phyloP scores from a whole-genome alignment of 1,140 invertebrate species.

The Plutomurus gul region DNA sequence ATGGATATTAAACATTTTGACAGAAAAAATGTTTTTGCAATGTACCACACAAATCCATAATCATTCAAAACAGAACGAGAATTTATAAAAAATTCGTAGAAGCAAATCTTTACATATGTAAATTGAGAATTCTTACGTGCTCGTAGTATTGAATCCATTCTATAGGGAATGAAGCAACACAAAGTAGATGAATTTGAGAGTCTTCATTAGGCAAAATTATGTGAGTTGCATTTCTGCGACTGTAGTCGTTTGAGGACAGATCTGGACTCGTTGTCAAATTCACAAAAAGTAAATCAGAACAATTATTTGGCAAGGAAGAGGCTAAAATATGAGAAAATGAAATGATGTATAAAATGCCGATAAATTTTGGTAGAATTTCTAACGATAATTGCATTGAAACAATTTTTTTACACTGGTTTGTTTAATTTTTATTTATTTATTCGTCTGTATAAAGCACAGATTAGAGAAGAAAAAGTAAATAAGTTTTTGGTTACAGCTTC shows the following conservation, averaged over 20 bases:
- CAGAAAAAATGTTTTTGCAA: too few species aligned
- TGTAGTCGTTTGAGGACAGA: background rate
- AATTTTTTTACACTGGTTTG: too few species aligned
- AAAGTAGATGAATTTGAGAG: background rate
- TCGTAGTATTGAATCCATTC: slow-evolving; percentile 24
- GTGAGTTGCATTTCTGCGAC: background rate
- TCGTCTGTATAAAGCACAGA: too few species aligned
- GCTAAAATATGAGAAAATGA: background rate
- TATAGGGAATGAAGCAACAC: slow-evolving; percentile 19
- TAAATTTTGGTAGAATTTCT: background rate
- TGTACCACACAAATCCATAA: too few species aligned
- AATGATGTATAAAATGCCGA: background rate
- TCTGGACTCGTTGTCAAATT: background rate
- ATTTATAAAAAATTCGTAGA: too few species aligned
- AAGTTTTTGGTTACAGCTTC: too few species aligned
- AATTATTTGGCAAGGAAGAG: background rate
- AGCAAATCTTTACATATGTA: too few species aligned
- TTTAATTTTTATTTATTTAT: too few species aligned
- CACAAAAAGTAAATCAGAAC: background rate
- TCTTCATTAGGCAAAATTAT: background rate
- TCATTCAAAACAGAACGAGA: too few species aligned
- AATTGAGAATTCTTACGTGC: slow-evolving; percentile 1
- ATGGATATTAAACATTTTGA: too few species aligned
- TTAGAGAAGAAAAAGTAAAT: too few species aligned
- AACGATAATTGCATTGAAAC: too few species aligned